Percentiles rank a stretch among this genome's conserved stretches.
These are phyloP conservation scores for Stichodactyla mertensii DNA, from an alignment of 64 coral and sea anemone species.

Conservation along the genomic window DNA sequence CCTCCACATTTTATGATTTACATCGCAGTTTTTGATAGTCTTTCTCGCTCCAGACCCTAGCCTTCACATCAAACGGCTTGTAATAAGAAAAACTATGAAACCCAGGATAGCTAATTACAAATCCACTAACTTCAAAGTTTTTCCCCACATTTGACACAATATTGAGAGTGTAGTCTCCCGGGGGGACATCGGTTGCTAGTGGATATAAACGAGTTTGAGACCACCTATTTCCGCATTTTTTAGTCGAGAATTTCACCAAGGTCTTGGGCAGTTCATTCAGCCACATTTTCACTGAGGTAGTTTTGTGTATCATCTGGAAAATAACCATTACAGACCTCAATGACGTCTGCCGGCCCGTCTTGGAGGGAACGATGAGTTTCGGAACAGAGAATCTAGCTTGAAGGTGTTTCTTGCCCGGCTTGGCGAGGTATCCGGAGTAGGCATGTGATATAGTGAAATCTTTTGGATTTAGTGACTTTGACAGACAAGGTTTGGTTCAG, in stretches of 20 bases:
- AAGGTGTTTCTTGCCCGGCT: background rate
- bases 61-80: conserved; percentile 23
- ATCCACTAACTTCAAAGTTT: background rate
- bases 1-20: background rate
- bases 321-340: background rate
- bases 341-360: background rate
- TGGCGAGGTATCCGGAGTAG: background rate
- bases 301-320: conserved; percentile 7
- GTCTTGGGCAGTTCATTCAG: background rate
- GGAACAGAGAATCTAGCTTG: background rate
- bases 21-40: background rate
- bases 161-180: background rate
- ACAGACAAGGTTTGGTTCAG: conserved; percentile 11
- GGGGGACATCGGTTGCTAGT: background rate
- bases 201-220: conserved; percentile 22
- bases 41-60: background rate
- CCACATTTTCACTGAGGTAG: background rate
- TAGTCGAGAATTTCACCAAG: background rate
- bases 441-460: background rate
- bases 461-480: background rate
- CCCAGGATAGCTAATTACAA: conserved; percentile 16
- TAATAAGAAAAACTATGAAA: conserved; percentile 11
- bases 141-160: background rate
- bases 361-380: background rate
- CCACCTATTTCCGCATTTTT: background rate